phyloP scores from a whole-genome alignment of 2,888 invertebrate genomes.

The Drosophila robusta region DNA sequence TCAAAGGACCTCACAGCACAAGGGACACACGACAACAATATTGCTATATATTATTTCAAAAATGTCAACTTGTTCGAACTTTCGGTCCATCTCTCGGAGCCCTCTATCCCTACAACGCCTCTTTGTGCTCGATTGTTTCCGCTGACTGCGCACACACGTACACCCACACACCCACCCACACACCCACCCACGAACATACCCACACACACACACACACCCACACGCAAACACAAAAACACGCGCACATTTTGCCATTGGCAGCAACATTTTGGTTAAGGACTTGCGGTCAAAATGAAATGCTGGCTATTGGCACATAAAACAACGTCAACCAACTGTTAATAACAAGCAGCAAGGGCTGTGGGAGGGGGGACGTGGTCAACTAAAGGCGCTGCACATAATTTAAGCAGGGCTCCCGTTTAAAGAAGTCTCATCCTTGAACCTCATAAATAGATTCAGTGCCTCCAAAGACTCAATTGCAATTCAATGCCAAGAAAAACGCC shows the following conservation, averaged over 20 bases:
- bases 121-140: slow-evolving; percentile 45
- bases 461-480: slow-evolving; percentile 9
- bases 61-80: slow-evolving; percentile 40
- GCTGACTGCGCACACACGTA: slow-evolving; percentile 43
- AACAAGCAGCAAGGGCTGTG: slow-evolving; percentile 36
- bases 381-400: slow-evolving; percentile 5
- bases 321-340: slow-evolving; percentile 62
- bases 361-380: not conserved
- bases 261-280: slow-evolving; percentile 57
- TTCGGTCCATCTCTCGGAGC: not conserved
- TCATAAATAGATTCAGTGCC: slow-evolving; percentile 7
- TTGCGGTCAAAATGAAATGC: slow-evolving; percentile 59
- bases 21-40: slow-evolving; percentile 11
- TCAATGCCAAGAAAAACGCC: slow-evolving; percentile 9
- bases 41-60: slow-evolving; percentile 41
- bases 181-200: slow-evolving; percentile 13
- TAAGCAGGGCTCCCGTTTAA: slow-evolving; percentile 10
- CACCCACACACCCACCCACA: slow-evolving; percentile 9
- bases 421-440: not conserved
- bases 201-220: slow-evolving; percentile 11
- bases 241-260: slow-evolving; percentile 28
- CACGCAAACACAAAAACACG: slow-evolving; percentile 1
- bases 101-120: not conserved
- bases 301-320: slow-evolving; percentile 56
- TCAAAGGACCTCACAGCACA: slow-evolving; percentile 13